These are phyloP conservation scores for Rhabdomys pumilio DNA, from an alignment of 2,797 vertebrate genomes.

Conservation along the genomic window DNA sequence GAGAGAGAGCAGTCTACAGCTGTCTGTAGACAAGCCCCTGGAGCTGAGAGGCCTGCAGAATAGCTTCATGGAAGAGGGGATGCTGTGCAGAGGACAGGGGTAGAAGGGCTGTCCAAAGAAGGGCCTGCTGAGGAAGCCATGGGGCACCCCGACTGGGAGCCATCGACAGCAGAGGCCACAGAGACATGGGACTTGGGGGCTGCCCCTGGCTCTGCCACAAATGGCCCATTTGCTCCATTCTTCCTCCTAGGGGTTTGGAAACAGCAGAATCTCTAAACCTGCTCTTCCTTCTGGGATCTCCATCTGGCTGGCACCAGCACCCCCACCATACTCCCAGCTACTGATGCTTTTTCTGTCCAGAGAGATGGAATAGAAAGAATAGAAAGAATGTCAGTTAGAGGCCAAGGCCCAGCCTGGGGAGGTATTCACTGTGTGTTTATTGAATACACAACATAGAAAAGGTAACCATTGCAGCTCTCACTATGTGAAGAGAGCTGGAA, in stretches of 20 bases:
- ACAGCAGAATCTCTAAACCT: neutral
- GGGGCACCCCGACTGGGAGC: neutral
- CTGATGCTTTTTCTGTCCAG: neutral
- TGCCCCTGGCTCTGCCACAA: neutral
- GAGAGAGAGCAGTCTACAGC: neutral
- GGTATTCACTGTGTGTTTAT: conserved; percentile 61
- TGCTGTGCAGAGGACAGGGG: rapidly evolving
- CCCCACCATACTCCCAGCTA: neutral
- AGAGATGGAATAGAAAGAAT: neutral
- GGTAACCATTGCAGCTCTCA: neutral
- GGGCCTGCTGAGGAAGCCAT: too few relatives aligned
- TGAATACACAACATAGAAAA: conserved; percentile 10
- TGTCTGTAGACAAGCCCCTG: neutral
- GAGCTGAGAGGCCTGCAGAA: too few relatives aligned
- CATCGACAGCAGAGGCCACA: neutral
- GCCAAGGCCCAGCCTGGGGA: neutral
- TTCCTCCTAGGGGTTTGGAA: neutral
- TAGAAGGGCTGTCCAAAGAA: too few relatives aligned
- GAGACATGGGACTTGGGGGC: rapidly evolving
- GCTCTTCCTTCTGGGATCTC: neutral
- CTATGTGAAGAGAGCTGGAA: neutral
- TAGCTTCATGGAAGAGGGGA: too few relatives aligned
- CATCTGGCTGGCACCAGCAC: neutral
- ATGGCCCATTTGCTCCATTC: neutral
- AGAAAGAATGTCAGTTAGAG: too few relatives aligned